Evolutionary conservation across 2,113 vertebrate genomes (phyloP).

Genomic region (Numenius arquata): DNA sequence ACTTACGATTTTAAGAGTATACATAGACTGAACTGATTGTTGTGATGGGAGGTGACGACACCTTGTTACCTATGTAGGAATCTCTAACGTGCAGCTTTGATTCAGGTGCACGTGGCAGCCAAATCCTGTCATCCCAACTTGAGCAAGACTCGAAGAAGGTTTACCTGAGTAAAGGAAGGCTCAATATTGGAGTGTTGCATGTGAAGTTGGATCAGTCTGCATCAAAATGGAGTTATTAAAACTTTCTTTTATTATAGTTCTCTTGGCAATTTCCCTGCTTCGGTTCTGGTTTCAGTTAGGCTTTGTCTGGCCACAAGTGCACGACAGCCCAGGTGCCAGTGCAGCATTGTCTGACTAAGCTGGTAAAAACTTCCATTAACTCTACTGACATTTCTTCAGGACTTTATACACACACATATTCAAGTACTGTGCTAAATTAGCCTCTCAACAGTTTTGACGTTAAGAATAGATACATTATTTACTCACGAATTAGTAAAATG

Average conservation of each 20-base stretch:
- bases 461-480: not conserved
- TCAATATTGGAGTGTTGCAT: not conserved
- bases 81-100: not conserved
- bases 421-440: not conserved
- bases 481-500: not conserved
- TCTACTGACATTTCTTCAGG: not conserved
- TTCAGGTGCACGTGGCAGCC: not conserved
- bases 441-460: not conserved
- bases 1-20: not conserved
- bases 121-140: not conserved
- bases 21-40: not conserved
- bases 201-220: not conserved
- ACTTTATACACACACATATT: not conserved
- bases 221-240: constrained; percentile 36
- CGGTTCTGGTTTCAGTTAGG: constrained; percentile 59
- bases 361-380: constrained; percentile 32
- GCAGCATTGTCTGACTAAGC: constrained; percentile 9
- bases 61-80: not conserved
- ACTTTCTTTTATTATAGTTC: constrained; percentile 26
- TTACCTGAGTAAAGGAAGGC: not conserved
- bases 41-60: not conserved
- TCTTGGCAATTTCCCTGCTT: constrained; percentile 40
- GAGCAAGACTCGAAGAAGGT: not conserved
- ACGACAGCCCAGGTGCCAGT: constrained; percentile 16
- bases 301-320: constrained; percentile 50